phyloP scores from a whole-genome alignment of 2,113 vertebrate genomes.

The Amblyopsis rosae region DNA sequence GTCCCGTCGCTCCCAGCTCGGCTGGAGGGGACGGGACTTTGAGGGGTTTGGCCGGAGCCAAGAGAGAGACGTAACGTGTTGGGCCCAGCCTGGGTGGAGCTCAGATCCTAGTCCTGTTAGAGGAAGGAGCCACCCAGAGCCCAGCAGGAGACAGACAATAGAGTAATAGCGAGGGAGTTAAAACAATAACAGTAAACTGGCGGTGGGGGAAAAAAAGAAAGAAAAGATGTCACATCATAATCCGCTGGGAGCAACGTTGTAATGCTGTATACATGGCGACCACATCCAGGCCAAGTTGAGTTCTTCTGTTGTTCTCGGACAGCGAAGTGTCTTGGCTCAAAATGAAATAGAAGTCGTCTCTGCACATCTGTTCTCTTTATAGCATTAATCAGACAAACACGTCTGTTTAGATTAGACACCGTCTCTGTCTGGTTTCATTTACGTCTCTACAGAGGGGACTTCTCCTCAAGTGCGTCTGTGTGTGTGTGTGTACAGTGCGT shows the following conservation, averaged over 20 bases:
- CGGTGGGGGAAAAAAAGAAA: not conserved
- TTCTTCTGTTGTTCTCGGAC: not conserved
- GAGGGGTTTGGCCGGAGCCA: no score
- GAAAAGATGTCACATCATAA: not conserved
- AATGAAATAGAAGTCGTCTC: constrained; percentile 47
- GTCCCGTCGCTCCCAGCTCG: no score
- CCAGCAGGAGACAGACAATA: no score
- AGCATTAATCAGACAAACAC: constrained; percentile 2
- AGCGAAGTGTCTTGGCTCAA: constrained; percentile 32
- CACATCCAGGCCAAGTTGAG: constrained; percentile 4
- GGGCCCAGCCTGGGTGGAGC: no score
- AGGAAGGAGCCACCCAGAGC: no score
- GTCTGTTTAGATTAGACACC: no score
- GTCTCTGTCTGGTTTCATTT: no score
- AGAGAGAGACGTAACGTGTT: no score
- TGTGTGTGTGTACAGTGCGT: not conserved
- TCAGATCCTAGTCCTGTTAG: no score
- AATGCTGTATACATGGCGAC: constrained; percentile 19
- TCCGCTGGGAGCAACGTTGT: not conserved
- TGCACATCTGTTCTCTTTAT: constrained; percentile 22
- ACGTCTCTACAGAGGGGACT: not conserved
- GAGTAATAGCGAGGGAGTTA: not conserved
- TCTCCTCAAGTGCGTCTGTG: not conserved
- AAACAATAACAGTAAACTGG: constrained; percentile 6
- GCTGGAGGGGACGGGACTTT: no score